phyloP scores from a whole-genome alignment of 2,888 invertebrate genomes.

The Caenorhabditis macrosperma region DNA sequence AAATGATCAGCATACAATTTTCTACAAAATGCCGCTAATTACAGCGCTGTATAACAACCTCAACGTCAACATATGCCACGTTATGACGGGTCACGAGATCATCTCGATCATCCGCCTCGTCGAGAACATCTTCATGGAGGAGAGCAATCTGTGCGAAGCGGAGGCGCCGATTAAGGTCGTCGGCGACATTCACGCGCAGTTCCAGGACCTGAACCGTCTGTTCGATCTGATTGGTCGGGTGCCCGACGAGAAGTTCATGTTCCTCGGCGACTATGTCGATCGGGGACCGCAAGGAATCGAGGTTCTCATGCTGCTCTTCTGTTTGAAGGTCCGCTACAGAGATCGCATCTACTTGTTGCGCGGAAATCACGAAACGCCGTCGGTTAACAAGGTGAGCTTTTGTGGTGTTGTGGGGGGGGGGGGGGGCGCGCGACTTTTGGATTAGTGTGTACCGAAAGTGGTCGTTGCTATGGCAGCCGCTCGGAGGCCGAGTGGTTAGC shows the following conservation, averaged over 20 bases:
- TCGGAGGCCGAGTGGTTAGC: no score
- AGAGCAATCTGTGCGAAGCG: conserved; percentile 69
- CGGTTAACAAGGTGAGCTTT: conserved; percentile 76
- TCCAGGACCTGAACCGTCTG: conserved; percentile 71
- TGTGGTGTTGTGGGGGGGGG: no score
- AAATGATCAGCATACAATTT: neutral
- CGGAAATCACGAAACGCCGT: conserved; percentile 76
- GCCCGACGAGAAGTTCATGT: conserved; percentile 71
- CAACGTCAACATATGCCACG: conserved; percentile 59
- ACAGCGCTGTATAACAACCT: conserved; percentile 64
- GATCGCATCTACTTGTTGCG: conserved; percentile 71
- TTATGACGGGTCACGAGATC: conserved; percentile 68
- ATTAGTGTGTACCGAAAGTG: no score
- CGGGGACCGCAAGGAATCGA: conserved; percentile 76
- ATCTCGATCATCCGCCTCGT: conserved; percentile 61
- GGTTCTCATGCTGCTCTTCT: conserved; percentile 70
- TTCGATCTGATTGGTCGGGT: conserved; percentile 75
- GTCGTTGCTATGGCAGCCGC: no score
- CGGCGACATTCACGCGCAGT: conserved; percentile 76
- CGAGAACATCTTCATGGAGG: conserved; percentile 67
- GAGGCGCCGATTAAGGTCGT: conserved; percentile 76
- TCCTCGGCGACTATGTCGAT: conserved; percentile 77
- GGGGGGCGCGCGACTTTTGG: no score
- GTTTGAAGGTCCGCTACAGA: conserved; percentile 74
- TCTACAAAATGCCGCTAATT: neutral